These are phyloP conservation scores for Eretmochelys imbricata DNA, from an alignment of 2,113 vertebrate species.

Conservation along the genomic window DNA sequence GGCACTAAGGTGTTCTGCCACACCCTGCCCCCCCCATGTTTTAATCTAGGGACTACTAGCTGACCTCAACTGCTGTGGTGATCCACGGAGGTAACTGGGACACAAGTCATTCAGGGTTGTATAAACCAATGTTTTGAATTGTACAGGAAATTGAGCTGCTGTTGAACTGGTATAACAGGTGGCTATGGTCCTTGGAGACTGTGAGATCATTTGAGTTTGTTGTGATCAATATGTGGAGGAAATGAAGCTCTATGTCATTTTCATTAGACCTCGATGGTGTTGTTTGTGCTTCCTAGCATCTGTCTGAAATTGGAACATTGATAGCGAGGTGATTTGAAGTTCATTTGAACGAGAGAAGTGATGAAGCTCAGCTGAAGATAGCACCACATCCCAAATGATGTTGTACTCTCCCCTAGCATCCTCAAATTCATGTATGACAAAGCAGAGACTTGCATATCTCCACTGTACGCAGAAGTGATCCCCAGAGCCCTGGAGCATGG, in stretches of 20 bases:
- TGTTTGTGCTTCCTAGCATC: neutral
- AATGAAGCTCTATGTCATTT: neutral
- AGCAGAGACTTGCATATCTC: neutral
- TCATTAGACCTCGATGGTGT: neutral
- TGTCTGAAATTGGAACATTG: neutral
- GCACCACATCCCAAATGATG: neutral
- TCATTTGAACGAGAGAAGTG: neutral
- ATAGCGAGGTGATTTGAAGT: neutral
- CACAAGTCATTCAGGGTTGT: neutral
- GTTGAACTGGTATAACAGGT: accelerated
- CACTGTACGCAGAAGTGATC: neutral
- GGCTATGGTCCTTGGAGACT: neutral
- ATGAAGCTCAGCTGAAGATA: neutral
- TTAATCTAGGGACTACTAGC: neutral
- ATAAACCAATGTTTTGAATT: neutral
- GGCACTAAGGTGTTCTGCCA: neutral
- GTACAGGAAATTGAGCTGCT: neutral
- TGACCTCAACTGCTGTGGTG: neutral
- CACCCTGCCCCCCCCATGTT: neutral
- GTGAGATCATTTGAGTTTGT: neutral
- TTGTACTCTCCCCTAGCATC: neutral
- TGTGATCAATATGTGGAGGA: neutral
- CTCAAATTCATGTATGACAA: neutral
- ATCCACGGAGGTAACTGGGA: neutral
- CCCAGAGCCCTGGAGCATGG: neutral